A percentile compares a stretch with the other conserved stretches of the same genome.
Evolutionary conservation across 2,113 vertebrate genomes (phyloP).

Genomic region (Lanius ludovicianus): DNA sequence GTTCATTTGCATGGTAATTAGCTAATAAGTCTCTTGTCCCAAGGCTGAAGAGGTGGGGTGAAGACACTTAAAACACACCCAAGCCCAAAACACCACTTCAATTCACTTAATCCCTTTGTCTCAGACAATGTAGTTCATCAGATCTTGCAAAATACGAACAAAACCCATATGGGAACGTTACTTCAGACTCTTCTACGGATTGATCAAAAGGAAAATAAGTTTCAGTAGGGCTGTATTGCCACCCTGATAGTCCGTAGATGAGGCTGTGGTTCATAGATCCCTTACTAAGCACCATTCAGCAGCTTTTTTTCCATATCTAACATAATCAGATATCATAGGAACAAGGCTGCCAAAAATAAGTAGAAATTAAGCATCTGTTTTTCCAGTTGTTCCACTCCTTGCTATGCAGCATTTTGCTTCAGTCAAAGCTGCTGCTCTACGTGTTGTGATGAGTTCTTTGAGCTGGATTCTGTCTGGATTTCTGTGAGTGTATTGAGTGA

Average conservation of each 20-base stretch:
- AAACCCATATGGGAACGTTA: neutral
- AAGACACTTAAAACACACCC: neutral
- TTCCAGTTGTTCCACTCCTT: neutral
- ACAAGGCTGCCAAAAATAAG: slow-evolving; percentile 34
- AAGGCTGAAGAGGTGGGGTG: neutral
- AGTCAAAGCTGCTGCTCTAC: neutral
- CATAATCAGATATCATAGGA: neutral
- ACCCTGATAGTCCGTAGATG: neutral
- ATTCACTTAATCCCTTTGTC: neutral
- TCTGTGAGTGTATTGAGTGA: neutral
- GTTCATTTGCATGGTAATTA: slow-evolving; percentile 22
- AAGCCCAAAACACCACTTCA: neutral
- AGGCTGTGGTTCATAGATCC: neutral
- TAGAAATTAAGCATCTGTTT: slow-evolving; percentile 28
- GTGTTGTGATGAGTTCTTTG: neutral
- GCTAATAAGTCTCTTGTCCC: neutral
- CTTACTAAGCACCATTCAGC: slow-evolving; percentile 6
- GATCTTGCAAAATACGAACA: neutral
- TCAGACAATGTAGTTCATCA: neutral
- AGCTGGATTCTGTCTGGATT: neutral
- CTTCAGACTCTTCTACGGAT: neutral
- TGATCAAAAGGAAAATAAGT: neutral
- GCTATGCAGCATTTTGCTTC: neutral
- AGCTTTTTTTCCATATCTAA: neutral
- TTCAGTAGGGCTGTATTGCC: neutral